Evolutionary conservation across 1,140 invertebrate genomes (phyloP).

Genomic region (Tetranychus urticae): DNA sequence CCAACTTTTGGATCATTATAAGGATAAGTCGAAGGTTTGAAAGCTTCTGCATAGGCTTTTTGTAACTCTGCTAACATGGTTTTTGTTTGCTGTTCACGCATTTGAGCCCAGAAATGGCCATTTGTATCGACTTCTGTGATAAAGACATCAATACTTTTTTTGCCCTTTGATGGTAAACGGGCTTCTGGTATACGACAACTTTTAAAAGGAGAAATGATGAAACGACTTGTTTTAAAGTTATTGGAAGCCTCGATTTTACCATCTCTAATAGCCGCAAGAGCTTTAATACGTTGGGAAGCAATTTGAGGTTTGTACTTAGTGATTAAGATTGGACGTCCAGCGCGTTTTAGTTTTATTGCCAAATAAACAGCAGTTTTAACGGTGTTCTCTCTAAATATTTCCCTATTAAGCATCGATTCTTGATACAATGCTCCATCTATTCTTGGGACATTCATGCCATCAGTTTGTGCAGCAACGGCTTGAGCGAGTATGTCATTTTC

Average conservation of each 20-base stretch:
- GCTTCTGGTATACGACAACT: not conserved
- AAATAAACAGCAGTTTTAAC: slow-evolving; percentile 7
- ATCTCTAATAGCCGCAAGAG: not conserved
- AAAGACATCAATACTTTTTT: not conserved
- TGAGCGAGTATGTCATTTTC: not conserved
- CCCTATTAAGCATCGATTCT: not conserved
- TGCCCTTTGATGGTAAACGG: not conserved
- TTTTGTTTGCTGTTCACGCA: slow-evolving; percentile 10
- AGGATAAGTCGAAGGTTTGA: not conserved
- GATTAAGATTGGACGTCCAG: not conserved
- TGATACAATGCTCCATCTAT: not conserved
- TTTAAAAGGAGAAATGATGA: not conserved
- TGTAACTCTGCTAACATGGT: not conserved
- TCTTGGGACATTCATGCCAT: not conserved
- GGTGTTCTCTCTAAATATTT: not conserved
- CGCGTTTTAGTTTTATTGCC: not conserved
- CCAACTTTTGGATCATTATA: not conserved
- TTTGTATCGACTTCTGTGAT: slow-evolving; percentile 17
- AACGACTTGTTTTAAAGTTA: not conserved
- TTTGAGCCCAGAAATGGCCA: slow-evolving; percentile 22
- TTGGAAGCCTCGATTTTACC: not conserved
- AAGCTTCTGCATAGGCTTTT: not conserved
- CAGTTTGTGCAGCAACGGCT: not conserved
- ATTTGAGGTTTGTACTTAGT: not conserved
- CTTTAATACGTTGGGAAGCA: not conserved